Base-by-base conservation (phyloP, 2,888 invertebrate species). In the Byasa hedistus region DNA sequence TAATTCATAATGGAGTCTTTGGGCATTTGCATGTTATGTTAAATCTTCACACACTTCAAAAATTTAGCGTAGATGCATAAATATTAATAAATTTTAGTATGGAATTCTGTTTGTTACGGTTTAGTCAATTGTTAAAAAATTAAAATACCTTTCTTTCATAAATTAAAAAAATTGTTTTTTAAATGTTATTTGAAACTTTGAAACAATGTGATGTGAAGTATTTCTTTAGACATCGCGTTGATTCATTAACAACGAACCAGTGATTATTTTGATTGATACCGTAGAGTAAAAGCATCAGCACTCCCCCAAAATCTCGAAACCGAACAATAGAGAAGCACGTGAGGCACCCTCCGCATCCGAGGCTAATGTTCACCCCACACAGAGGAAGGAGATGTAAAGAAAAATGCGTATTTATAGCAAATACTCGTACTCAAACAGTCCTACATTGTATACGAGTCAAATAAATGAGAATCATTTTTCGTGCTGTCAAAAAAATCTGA, bases 341-440 rank as follows among this genome's bases (percentile, higher is more conserved):
- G 84, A 89, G 86, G 79, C 88, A 87, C 89, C 89, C 90, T 88
- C 80, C 82, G 79, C 79, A 79, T 79, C 81, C 82, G 82, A 83
- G 85, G 85, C 90, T 89, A 89, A 89, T 87, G 84, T 85, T 85
- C 89, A 89, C 91, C 91, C 91, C 85, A 89, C 79, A 77, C 84
- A 78, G 81, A 86, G 86, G 85, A 87, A 87, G 86, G 89, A 91
- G 90, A 90, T 87, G 89, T 85, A 86, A 87, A 91, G 90, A 91
- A 91, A 91, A 91, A 91, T 91, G 80, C 90, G 91, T 91, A 91
- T 92, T 91, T 91, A 92, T 91, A 92, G 92, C 92, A 92, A 92
- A 92, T 92, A 92, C 91, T 90, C 89, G 89, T 91, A 91, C 91
- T 91, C 92, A 91, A 92, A 92, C 91, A 91, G 91, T 87, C 89